Conservation (phyloP, 2,888 invertebrate genomes). For the Zhuqinia jingwanae region DNA sequence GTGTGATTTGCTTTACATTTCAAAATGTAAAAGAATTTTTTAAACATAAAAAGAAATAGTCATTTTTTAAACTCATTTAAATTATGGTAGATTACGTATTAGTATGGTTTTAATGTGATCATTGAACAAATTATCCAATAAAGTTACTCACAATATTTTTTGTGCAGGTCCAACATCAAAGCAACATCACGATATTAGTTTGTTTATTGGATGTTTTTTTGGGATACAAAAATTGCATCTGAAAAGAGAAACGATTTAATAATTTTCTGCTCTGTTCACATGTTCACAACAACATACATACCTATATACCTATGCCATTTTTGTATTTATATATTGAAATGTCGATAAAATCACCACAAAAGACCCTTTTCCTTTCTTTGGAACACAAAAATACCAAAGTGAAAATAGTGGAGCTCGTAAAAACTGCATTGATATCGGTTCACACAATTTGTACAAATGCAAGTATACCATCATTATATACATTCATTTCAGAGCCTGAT, state of each 20-base stretch:
- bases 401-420: conserved; percentile 8
- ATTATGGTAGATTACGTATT: too few relatives aligned
- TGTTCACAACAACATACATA: too few relatives aligned
- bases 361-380: neutral
- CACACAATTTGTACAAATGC: neutral
- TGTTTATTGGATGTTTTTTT: neutral
- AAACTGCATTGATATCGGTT: conserved; percentile 15
- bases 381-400: neutral
- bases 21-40: neutral
- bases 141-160: too few relatives aligned
- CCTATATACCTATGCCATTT: too few relatives aligned
- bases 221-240: too few relatives aligned
- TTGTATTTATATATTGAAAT: neutral
- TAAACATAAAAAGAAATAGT: too few relatives aligned
- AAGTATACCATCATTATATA: neutral
- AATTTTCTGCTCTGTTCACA: conserved; percentile 20
- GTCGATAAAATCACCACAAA: conserved; percentile 5
- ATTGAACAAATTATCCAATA: too few relatives aligned
- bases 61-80: too few relatives aligned
- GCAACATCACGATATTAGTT: conserved; percentile 11
- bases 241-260: neutral
- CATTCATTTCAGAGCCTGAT: too few relatives aligned
- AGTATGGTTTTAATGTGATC: too few relatives aligned
- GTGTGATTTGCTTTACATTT: too few relatives aligned
- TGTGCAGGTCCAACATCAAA: too few relatives aligned